phyloP scores from a whole-genome alignment of 2,888 invertebrate species.

The Mamestra brassicae region DNA sequence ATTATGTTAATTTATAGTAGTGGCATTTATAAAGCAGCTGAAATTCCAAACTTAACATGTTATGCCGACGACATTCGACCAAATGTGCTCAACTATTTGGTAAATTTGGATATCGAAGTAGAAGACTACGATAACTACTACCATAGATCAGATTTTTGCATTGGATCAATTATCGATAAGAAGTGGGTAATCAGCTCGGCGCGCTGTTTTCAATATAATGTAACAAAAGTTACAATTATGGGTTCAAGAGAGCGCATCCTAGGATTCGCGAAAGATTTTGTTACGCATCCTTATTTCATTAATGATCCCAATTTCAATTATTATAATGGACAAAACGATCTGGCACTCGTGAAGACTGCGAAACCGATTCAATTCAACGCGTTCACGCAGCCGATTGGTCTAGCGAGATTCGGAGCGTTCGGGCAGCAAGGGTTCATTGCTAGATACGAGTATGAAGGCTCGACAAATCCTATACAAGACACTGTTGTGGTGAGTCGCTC shows the following conservation, averaged over 20 bases:
- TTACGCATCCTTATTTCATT: neutral
- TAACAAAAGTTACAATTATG: neutral
- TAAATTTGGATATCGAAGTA: too few relatives aligned
- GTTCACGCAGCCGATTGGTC: constrained; percentile 8
- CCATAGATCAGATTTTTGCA: neutral
- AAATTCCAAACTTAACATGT: neutral
- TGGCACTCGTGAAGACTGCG: constrained; percentile 22
- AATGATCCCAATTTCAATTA: accelerated
- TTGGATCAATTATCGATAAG: constrained; percentile 31
- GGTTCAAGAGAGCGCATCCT: neutral
- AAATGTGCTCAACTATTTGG: neutral
- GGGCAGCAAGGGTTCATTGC: neutral
- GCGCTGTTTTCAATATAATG: neutral
- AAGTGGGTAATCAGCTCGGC: constrained; percentile 31
- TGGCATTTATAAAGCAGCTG: neutral
- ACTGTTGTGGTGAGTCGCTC: neutral
- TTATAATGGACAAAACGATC: neutral
- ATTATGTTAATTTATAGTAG: neutral
- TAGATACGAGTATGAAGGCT: neutral
- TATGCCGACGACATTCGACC: neutral
- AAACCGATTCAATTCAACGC: neutral
- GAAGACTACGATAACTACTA: too few relatives aligned
- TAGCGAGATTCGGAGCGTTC: neutral
- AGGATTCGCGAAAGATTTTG: neutral
- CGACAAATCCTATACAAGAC: neutral